Evolutionary conservation across 1,140 invertebrate genomes (phyloP), one percentile per base, ranked within the genome.

Genomic region (Aleiodes sp.): DNA sequence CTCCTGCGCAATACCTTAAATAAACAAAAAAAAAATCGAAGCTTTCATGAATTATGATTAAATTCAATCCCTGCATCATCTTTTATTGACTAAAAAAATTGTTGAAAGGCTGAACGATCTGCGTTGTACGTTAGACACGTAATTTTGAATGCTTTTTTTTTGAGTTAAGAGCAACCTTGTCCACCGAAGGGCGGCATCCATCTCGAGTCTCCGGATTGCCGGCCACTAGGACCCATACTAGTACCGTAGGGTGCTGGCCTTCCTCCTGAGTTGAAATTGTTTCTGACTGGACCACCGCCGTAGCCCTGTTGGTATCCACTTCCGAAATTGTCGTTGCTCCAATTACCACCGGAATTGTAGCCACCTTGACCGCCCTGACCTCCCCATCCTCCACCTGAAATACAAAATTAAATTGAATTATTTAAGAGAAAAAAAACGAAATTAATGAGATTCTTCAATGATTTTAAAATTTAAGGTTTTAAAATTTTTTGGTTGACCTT

Each of bases 301-400:
- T 91, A 93, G 33, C 89, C 89, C 78, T 94, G 92, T 72, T 94
- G 92, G 75, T 93, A 94, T 28, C 91, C 90, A 69, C 89, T 90
- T 2, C 92, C 92, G 73, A 93, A 93, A 75, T 89, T 90, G 67
- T 91, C 90, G 70, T 89, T 88, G 60, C 81, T 82, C 77, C 89
- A 88, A 72, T 88, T 89, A 9, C 87, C 84, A n/a, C 84, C 86
- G 70, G 87, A 87, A 31, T 88, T 87, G 65, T 87, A 85, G 14
- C 87, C 85, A 6, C 88, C 88, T 65, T 89, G 87, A 4, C 87
- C 87, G 24, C 88, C 88, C 70, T 83, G 82, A 2, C 78, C 80
- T 57, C 84, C 83, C 75, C 84, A 83, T 56, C 77, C 78, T n/a
- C 85, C 83, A n/a, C 84, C 80, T 71, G 37, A 37, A 65, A 67